These are phyloP conservation scores for Eugnorisma glareosa DNA, from an alignment of 2,888 invertebrate genomes.

Conservation along the genomic window DNA sequence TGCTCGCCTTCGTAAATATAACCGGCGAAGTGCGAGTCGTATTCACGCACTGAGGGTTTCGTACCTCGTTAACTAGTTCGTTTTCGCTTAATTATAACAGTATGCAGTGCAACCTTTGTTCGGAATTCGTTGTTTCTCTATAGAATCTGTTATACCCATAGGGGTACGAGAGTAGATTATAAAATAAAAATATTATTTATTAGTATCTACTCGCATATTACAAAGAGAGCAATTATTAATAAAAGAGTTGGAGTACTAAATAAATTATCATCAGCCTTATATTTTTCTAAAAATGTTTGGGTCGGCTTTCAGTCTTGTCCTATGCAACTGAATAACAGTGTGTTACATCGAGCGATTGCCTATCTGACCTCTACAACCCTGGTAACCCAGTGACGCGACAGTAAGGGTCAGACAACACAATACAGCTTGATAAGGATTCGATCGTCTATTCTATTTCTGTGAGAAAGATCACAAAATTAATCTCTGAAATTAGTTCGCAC, in stretches of 20 bases:
- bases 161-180: background rate
- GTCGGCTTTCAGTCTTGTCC: background rate
- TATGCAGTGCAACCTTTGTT: slow-evolving; percentile 25
- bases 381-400: background rate
- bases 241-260: background rate
- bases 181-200: slow-evolving; percentile 6
- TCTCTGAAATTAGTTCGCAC: background rate
- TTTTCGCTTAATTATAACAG: slow-evolving; percentile 32
- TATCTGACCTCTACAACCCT: background rate
- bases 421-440: background rate
- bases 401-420: background rate
- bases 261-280: background rate
- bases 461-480: background rate
- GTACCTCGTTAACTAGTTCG: slow-evolving; percentile 33
- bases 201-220: background rate
- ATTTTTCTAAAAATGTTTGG: background rate
- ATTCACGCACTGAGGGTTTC: slow-evolving; percentile 28
- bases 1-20: slow-evolving; percentile 21
- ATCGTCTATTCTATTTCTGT: background rate
- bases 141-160: too few relatives aligned
- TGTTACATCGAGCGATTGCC: background rate
- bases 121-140: slow-evolving; percentile 8
- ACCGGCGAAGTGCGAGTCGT: slow-evolving; percentile 29
- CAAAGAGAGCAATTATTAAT: background rate
- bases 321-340: background rate